Conservation (phyloP, 2,797 vertebrate species). For the Megalops cyprinoides region DNA sequence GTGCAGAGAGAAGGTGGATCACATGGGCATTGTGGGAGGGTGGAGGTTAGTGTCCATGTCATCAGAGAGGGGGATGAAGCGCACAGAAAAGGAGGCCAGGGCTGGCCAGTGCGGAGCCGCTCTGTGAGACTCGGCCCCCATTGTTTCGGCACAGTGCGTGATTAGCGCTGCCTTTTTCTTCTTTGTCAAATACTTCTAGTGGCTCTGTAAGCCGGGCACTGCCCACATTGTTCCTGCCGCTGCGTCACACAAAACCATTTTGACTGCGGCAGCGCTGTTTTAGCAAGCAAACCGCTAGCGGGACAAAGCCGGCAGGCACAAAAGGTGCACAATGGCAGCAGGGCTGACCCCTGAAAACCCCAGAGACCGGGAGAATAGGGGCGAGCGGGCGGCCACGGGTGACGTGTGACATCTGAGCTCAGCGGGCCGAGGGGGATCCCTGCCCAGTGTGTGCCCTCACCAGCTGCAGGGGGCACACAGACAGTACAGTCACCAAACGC, state of each 20-base stretch:
- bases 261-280: slow-evolving; percentile 42
- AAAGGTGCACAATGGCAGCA: slow-evolving; percentile 56
- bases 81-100: slow-evolving; percentile 25
- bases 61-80: slow-evolving; percentile 11
- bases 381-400: background rate
- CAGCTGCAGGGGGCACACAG: background rate
- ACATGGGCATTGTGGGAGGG: background rate
- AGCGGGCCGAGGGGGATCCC: slow-evolving; percentile 10
- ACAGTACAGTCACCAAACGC: no score
- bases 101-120: background rate
- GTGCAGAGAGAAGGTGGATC: background rate
- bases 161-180: slow-evolving; percentile 51
- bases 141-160: slow-evolving; percentile 48
- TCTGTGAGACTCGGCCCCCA: slow-evolving; percentile 34
- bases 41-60: slow-evolving; percentile 6
- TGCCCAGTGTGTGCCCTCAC: background rate
- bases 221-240: slow-evolving; percentile 47
- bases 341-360: slow-evolving; percentile 52
- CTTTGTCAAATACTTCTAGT: slow-evolving; percentile 57
- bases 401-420: slow-evolving; percentile 12
- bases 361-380: slow-evolving; percentile 55
- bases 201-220: slow-evolving; percentile 48
- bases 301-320: slow-evolving; percentile 59
- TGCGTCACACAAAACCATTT: slow-evolving; percentile 53
- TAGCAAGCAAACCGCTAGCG: slow-evolving; percentile 42